Evolutionary conservation across 2,113 vertebrate species (phyloP), one percentile per base, ranked within the genome.

Genomic region (Riparia riparia): DNA sequence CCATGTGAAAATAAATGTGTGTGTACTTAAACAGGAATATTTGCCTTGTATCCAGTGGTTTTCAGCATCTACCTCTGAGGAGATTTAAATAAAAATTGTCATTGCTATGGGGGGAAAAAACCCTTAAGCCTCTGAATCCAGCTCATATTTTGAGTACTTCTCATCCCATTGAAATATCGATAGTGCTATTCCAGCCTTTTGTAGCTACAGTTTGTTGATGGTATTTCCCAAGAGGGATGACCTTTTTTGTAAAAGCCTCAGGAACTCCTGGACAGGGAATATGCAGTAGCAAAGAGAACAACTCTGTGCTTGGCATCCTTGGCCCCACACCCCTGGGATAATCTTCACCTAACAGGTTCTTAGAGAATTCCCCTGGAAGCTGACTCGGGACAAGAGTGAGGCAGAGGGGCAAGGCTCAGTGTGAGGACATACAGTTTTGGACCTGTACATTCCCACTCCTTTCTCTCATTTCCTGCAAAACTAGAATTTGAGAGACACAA

Each of bases 1-100:
- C 64, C 4, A 12, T 12, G 7, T 81, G 47, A 86, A 91, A 89
- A 81, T 77, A 53, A 77, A n/a, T 24, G 17, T 68, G 18, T 79
- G 21, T 44, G 31, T 39, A 34, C 28, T 45, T 42, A 17, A 25
- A 79, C 22, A 12, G 19, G 34, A 25, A 6, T 89, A 54, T 84
- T 95, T 89, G 14, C 65, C 65, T 82, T 70, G 60, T 31, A 64
- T 44, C n/a, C 31, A 20, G 81, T 54, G 37, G 13, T 68, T 89
- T 85, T 94, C 73, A 84, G n/a, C 21, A 24, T 84, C 45, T 50
- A 14, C 45, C 9, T 77, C 58, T 77, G 53, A 89, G 39, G 56
- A 93, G 56, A 79, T 82, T 78, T 79, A 82, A 91, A 89, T 64
- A 96, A 91, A 93, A 47, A 44, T 68, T 91, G 90, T 87, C 58